phyloP scores from a whole-genome alignment of 2,113 vertebrate genomes.

The Percina caprodes region DNA sequence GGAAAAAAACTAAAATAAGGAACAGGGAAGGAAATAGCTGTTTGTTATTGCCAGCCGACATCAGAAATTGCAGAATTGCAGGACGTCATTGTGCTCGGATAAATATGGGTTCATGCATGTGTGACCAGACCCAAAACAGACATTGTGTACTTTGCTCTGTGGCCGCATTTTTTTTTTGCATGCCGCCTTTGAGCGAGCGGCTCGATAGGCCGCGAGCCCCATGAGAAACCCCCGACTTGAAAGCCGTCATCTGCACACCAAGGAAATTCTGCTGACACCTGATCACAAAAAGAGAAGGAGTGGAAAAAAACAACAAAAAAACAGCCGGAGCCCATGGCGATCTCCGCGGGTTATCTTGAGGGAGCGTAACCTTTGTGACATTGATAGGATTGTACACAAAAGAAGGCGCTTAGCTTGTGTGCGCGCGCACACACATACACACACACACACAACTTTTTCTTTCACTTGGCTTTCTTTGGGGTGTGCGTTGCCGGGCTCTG shows the following conservation, averaged over 20 bases:
- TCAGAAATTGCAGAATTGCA: background rate
- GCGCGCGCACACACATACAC: conserved; percentile 16
- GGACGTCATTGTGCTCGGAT: conserved; percentile 21
- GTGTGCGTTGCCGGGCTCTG: conserved; percentile 47
- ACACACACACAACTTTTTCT: conserved; percentile 52
- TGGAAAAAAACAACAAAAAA: conserved; percentile 66
- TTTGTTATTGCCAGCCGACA: background rate
- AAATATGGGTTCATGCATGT: conserved; percentile 58
- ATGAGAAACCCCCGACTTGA: conserved; percentile 81
- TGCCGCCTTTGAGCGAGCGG: conserved; percentile 60
- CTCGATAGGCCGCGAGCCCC: conserved; percentile 64
- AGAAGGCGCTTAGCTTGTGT: conserved; percentile 47
- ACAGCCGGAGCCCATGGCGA: conserved; percentile 67
- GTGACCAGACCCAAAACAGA: conserved; percentile 62
- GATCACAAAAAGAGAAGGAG: conserved; percentile 79
- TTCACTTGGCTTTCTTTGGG: conserved; percentile 43
- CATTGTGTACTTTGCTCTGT: conserved; percentile 74
- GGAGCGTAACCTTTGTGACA: conserved; percentile 85
- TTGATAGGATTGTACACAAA: conserved; percentile 83
- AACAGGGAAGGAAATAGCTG: background rate
- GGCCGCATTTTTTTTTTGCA: conserved; percentile 41
- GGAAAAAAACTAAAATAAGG: background rate
- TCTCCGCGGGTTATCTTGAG: conserved; percentile 83
- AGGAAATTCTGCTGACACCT: conserved; percentile 85
- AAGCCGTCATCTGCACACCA: conserved; percentile 81